Conservation (phyloP, 2,797 vertebrate species). For the Anguilla pacifica region DNA sequence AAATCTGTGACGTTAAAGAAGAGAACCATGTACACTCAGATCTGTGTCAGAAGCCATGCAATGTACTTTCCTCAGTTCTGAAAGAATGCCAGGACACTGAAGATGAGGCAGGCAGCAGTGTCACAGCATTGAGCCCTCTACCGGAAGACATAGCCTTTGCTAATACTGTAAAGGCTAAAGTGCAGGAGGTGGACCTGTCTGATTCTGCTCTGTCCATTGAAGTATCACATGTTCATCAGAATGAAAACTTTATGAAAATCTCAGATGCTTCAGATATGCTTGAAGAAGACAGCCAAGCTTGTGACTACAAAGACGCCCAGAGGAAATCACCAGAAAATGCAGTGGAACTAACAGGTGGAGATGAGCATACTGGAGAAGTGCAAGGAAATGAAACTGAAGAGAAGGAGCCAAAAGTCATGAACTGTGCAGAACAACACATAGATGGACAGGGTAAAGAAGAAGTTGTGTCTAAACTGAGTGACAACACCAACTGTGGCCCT, state of each 20-base stretch:
- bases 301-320: slow-evolving; percentile 46
- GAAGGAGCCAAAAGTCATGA: slow-evolving; percentile 43
- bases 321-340: slow-evolving; percentile 56
- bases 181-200: slow-evolving; percentile 46
- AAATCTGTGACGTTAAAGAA: slow-evolving; percentile 71
- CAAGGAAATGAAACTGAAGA: slow-evolving; percentile 60
- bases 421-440: slow-evolving; percentile 54
- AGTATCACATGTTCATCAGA: slow-evolving; percentile 50
- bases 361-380: slow-evolving; percentile 46
- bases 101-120: slow-evolving; percentile 44
- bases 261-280: slow-evolving; percentile 51
- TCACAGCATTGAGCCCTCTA: slow-evolving; percentile 42
- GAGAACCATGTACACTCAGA: slow-evolving; percentile 61
- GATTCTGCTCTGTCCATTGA: slow-evolving; percentile 45
- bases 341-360: slow-evolving; percentile 54
- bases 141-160: slow-evolving; percentile 35
- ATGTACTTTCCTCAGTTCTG: slow-evolving; percentile 32
- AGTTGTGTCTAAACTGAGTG: slow-evolving; percentile 51
- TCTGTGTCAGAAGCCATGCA: slow-evolving; percentile 51
- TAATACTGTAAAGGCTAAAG: slow-evolving; percentile 28
- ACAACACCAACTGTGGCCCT: slow-evolving; percentile 59
- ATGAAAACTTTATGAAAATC: slow-evolving; percentile 51
- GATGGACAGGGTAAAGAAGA: slow-evolving; percentile 66
- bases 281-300: slow-evolving; percentile 26
- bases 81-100: slow-evolving; percentile 40